phyloP scores from a whole-genome alignment of 53 echinoderm and acorn worm species.

The Luidia sarsii region DNA sequence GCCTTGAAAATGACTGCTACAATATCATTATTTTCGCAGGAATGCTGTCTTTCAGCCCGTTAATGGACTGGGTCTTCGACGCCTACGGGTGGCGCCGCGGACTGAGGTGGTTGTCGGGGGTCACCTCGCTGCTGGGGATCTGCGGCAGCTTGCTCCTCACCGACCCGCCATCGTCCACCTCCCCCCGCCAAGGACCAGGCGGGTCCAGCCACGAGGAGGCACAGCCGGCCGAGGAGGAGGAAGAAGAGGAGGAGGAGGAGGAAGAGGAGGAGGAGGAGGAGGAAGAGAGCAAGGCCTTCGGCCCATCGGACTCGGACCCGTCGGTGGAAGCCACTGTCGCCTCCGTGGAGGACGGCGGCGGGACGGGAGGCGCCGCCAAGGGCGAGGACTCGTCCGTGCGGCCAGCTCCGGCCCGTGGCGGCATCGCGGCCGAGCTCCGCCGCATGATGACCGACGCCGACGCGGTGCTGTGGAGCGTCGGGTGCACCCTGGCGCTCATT shows the following conservation, averaged over 20 bases:
- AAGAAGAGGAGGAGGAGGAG: not conserved
- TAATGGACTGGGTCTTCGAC: not conserved
- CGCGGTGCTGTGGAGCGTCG: slow-evolving; percentile 9
- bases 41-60: slow-evolving; percentile 6
- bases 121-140: not conserved
- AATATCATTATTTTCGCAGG: not conserved
- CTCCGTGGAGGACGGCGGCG: too few species aligned
- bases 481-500: not conserved
- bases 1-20: not conserved
- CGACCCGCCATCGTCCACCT: slow-evolving; percentile 8
- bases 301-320: too few species aligned
- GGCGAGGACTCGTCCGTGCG: too few species aligned
- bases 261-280: not conserved
- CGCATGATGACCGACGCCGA: not conserved
- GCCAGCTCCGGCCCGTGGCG: not conserved
- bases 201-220: too few species aligned
- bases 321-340: too few species aligned
- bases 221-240: too few species aligned
- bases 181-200: too few species aligned
- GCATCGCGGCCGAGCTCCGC: not conserved
- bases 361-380: too few species aligned
- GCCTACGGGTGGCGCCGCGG: slow-evolving; percentile 13
- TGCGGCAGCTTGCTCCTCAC: not conserved
- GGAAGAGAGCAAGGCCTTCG: too few species aligned
- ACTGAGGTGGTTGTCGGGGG: not conserved